Conservation (phyloP, 2,888 invertebrate genomes). For the Drosophila incognita region DNA sequence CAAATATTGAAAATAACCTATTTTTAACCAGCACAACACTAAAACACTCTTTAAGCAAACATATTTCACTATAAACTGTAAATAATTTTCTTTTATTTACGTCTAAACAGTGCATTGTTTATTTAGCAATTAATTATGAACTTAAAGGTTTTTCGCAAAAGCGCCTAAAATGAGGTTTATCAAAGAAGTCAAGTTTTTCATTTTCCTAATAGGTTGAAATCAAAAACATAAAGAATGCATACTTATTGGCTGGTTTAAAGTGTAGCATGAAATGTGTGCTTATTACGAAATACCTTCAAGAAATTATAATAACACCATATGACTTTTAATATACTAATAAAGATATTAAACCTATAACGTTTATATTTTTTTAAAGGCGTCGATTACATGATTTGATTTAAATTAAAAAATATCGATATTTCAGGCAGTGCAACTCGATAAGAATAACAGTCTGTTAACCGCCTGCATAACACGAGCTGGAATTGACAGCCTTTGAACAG, state of each 20-base stretch:
- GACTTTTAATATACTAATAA: conserved; percentile 78
- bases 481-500: conserved; percentile 21
- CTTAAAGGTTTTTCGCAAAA: conserved; percentile 48
- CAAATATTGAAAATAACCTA: conserved; percentile 35
- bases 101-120: conserved; percentile 35
- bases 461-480: not conserved
- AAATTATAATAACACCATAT: conserved; percentile 77
- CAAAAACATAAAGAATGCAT: conserved; percentile 52
- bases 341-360: conserved; percentile 70
- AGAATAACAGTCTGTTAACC: not conserved
- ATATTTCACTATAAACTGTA: conserved; percentile 64
- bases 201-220: conserved; percentile 63
- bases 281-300: conserved; percentile 76
- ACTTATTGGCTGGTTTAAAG: conserved; percentile 32
- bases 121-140: conserved; percentile 44
- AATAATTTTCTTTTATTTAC: conserved; percentile 69
- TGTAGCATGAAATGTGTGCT: conserved; percentile 68
- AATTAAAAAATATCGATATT: conserved; percentile 9
- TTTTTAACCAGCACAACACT: conserved; percentile 38
- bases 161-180: conserved; percentile 8
- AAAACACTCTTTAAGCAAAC: conserved; percentile 42
- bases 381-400: not conserved
- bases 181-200: conserved; percentile 36
- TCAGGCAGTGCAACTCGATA: not conserved
- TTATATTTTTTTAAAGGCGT: not conserved